Evolutionary conservation across 2,113 vertebrate species (phyloP).

Genomic region (Mormyrus lacerda): DNA sequence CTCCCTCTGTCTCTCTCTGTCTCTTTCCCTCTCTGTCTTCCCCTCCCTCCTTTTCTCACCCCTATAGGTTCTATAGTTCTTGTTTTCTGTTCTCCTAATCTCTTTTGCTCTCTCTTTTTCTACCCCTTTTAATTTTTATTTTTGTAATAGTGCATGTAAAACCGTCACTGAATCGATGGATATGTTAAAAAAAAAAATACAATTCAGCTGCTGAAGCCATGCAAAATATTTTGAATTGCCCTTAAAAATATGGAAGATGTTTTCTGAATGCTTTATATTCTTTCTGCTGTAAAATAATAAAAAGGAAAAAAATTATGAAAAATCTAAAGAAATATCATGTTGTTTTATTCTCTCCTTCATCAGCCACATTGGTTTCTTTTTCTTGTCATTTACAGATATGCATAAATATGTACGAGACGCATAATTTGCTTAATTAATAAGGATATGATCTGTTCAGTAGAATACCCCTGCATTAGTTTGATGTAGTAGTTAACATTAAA

Average conservation of each 20-base stretch:
- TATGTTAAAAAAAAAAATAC: conserved; percentile 82
- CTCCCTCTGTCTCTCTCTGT: conserved; percentile 37
- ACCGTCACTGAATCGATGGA: conserved; percentile 99
- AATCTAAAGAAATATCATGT: conserved; percentile 51
- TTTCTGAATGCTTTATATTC: conserved; percentile 99
- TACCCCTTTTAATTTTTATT: conserved; percentile 92
- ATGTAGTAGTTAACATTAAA: neutral
- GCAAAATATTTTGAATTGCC: conserved; percentile 99
- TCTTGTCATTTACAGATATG: neutral
- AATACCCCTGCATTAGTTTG: neutral
- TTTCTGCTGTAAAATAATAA: conserved; percentile 99
- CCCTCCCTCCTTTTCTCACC: conserved; percentile 49
- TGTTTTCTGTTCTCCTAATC: conserved; percentile 52
- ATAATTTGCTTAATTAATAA: neutral
- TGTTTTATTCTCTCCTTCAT: conserved; percentile 1
- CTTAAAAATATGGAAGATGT: conserved; percentile 99
- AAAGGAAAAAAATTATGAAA: conserved; percentile 86
- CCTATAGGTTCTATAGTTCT: conserved; percentile 45
- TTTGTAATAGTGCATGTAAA: conserved; percentile 99
- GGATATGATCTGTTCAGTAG: neutral
- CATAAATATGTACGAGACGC: neutral
- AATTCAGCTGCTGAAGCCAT: conserved; percentile 99
- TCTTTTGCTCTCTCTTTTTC: conserved; percentile 49
- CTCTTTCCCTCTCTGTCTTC: conserved; percentile 59
- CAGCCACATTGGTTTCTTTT: neutral